Evolutionary conservation across 2,113 vertebrate genomes (phyloP).

Genomic region (Sphyrna mokarran): DNA sequence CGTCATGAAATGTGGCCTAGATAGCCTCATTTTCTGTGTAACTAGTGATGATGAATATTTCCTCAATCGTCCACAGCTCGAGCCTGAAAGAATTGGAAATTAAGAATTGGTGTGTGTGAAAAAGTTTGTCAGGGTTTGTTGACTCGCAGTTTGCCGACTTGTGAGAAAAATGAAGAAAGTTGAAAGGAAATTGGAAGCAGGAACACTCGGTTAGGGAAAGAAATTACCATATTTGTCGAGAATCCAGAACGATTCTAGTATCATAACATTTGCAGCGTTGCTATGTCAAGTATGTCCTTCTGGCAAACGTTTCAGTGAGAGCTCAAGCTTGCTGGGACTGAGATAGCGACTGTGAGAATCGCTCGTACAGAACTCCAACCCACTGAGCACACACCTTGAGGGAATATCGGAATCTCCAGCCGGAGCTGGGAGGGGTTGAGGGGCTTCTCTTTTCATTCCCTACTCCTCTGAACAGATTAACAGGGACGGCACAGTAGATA

Average conservation of each 20-base stretch:
- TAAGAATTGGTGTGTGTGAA: not conserved
- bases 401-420: not conserved
- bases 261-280: not conserved
- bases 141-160: not conserved
- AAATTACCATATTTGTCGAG: constrained; percentile 26
- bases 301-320: not conserved
- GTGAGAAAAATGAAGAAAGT: not conserved
- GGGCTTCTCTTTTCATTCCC: not conserved
- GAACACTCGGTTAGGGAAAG: not conserved
- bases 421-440: not conserved
- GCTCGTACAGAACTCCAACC: not conserved
- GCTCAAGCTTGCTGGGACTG: not conserved
- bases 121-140: not conserved
- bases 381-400: not conserved
- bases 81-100: not conserved
- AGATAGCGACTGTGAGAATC: not conserved
- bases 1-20: not conserved
- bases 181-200: too few species aligned
- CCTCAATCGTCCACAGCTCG: not conserved
- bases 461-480: too few species aligned
- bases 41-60: not conserved
- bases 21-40: not conserved
- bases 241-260: not conserved
- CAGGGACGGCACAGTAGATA: too few species aligned
- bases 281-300: not conserved